Conservation (phyloP, 2,113 vertebrate species). For the Podocnemis expansa region DNA sequence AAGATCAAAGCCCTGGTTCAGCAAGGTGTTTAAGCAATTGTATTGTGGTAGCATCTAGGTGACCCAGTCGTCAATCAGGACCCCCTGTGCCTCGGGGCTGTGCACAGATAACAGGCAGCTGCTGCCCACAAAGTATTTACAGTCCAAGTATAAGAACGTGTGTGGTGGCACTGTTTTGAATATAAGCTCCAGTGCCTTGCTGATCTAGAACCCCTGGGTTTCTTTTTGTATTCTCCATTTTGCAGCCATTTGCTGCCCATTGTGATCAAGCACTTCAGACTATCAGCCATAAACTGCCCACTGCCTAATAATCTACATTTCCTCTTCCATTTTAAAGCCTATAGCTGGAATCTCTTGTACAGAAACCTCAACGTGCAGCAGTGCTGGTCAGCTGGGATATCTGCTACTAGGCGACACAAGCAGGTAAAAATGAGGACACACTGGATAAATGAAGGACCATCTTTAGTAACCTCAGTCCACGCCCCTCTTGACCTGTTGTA, state of each 20-base stretch:
- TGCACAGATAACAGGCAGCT: rapidly evolving
- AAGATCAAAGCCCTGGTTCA: not conserved
- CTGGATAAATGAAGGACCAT: not conserved
- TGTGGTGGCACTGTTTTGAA: rapidly evolving
- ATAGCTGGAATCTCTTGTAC: not conserved
- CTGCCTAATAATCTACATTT: not conserved
- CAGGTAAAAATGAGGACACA: not conserved
- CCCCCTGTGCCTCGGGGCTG: not conserved
- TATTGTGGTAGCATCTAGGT: not conserved
- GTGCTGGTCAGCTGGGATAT: not conserved
- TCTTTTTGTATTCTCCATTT: not conserved
- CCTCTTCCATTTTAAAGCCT: not conserved
- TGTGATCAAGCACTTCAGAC: not conserved
- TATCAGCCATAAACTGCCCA: not conserved
- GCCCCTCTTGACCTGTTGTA: not conserved
- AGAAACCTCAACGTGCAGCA: not conserved
- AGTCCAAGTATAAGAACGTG: not conserved
- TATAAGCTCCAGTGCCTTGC: not conserved
- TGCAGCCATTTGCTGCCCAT: not conserved
- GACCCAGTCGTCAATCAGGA: not conserved
- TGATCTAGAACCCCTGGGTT: not conserved
- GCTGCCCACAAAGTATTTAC: not conserved
- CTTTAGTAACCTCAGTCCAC: not conserved
- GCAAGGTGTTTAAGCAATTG: not conserved
- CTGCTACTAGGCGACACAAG: not conserved